Evolutionary conservation across 2,113 vertebrate species (phyloP).

Genomic region (Eurystomus gularis): DNA sequence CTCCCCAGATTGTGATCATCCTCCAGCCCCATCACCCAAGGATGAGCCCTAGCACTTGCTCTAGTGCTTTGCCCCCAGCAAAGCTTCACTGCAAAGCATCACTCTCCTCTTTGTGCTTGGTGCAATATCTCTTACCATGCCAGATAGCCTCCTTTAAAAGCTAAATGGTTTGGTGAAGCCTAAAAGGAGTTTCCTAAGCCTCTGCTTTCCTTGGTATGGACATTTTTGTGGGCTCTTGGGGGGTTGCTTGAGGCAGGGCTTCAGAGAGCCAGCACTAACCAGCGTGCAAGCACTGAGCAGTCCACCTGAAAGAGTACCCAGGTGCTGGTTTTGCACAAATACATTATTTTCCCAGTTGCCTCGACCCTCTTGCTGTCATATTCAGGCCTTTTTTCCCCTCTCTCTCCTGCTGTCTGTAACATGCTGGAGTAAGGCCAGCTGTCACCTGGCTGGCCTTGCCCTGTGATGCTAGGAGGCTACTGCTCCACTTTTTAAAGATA

Average conservation of each 20-base stretch:
- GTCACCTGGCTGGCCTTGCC: not conserved
- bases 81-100: not conserved
- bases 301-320: not conserved
- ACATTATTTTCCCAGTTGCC: not conserved
- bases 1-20: not conserved
- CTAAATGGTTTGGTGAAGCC: not conserved
- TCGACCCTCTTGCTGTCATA: not conserved
- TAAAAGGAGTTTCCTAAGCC: not conserved
- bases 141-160: not conserved
- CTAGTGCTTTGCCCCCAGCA: not conserved
- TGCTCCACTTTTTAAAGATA: not conserved
- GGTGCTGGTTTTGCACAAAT: not conserved
- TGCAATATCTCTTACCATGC: not conserved
- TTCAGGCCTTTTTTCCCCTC: not conserved
- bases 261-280: not conserved
- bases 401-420: not conserved
- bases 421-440: not conserved
- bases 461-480: accelerated
- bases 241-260: not conserved
- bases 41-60: not conserved
- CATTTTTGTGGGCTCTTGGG: not conserved
- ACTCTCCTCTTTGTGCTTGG: not conserved
- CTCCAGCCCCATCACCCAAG: not conserved
- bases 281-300: not conserved
- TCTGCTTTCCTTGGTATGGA: not conserved